Evolutionary conservation across 2,113 vertebrate species (phyloP).

Genomic region (Antigone vipio): DNA sequence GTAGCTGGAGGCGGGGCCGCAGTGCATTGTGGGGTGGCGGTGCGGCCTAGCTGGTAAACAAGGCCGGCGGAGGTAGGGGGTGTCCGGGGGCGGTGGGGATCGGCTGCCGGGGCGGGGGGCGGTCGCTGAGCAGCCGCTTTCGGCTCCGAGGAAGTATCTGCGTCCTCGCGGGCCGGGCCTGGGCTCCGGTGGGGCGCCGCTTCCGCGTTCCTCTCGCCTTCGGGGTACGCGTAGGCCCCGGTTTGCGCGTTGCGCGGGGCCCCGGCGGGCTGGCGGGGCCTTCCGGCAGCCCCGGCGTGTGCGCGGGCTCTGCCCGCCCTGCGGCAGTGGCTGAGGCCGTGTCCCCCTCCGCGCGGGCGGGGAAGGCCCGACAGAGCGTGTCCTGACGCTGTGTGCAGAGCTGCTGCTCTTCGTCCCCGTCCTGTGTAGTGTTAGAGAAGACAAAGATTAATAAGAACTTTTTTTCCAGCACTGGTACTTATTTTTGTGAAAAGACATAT

Average conservation of each 20-base stretch:
- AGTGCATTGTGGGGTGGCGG: neutral
- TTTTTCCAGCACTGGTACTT: no score
- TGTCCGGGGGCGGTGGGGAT: accelerated
- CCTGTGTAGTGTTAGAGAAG: accelerated
- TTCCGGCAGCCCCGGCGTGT: no score
- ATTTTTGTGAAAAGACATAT: accelerated
- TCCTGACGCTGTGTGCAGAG: neutral
- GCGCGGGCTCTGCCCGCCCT: no score
- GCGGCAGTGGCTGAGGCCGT: accelerated
- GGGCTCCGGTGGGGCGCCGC: accelerated
- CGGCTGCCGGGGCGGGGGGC: accelerated
- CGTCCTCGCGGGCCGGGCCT: accelerated
- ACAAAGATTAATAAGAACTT: accelerated
- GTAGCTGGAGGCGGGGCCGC: accelerated
- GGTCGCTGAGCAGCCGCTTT: accelerated
- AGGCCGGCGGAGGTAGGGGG: accelerated
- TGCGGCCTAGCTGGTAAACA: neutral
- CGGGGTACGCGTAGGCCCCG: neutral
- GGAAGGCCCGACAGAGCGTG: neutral
- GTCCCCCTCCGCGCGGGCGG: accelerated
- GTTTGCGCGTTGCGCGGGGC: neutral
- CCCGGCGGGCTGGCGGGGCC: neutral
- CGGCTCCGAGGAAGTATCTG: accelerated
- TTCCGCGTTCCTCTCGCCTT: no score
- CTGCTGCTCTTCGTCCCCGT: neutral